phyloP scores from a whole-genome alignment of 2,113 vertebrate genomes.

The Zootoca vivipara region DNA sequence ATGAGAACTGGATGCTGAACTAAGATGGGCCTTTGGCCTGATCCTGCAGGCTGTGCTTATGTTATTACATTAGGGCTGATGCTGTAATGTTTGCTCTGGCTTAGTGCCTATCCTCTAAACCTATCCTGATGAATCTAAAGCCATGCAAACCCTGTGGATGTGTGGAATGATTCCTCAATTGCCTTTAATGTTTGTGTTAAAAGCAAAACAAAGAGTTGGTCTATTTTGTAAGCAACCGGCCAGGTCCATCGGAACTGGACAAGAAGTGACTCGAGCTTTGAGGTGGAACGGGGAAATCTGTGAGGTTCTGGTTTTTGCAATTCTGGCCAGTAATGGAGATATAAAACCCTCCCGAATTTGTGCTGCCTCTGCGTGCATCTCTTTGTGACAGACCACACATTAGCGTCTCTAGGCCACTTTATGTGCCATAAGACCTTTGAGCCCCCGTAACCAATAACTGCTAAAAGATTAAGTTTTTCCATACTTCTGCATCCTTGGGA shows the following conservation, averaged over 20 bases:
- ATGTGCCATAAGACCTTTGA: not conserved
- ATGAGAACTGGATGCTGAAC: too few species aligned
- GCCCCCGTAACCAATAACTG: not conserved
- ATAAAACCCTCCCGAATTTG: not conserved
- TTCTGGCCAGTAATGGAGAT: not conserved
- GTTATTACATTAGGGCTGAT: not conserved
- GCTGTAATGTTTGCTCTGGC: not conserved
- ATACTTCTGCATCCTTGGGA: accelerated
- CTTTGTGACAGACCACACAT: not conserved
- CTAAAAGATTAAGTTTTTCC: not conserved
- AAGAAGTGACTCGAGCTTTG: not conserved
- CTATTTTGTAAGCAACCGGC: not conserved
- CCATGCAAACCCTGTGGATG: not conserved
- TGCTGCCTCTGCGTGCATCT: not conserved
- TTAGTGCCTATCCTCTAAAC: not conserved
- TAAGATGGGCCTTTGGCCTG: too few species aligned
- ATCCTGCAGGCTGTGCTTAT: too few species aligned
- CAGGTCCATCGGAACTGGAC: not conserved
- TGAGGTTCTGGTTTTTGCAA: not conserved
- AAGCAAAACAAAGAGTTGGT: too few species aligned
- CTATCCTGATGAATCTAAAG: not conserved
- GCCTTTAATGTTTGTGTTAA: not conserved
- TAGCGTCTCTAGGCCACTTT: not conserved
- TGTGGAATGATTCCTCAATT: not conserved
- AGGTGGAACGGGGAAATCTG: not conserved